Evolutionary conservation across 2,797 vertebrate genomes (phyloP).

Genomic region (Cossypha heuglini): DNA sequence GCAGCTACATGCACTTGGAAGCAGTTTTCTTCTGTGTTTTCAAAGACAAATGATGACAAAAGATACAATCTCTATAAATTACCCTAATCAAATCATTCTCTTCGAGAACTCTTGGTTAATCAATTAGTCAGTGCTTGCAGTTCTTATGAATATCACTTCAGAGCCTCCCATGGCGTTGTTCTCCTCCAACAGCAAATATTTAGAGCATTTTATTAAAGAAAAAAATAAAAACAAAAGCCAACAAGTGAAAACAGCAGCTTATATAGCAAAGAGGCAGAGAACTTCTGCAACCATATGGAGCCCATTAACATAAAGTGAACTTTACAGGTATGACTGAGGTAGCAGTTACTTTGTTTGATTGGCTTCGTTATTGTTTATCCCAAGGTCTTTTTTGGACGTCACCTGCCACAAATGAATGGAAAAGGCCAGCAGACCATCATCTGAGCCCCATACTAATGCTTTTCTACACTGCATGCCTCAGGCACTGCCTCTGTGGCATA

Average conservation of each 20-base stretch:
- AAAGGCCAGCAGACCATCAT: background rate
- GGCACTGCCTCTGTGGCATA: background rate
- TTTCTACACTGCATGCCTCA: background rate
- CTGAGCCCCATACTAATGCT: background rate
- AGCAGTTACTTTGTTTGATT: background rate
- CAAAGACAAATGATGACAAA: slow-evolving; percentile 82
- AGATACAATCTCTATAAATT: slow-evolving; percentile 81
- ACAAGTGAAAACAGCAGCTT: background rate
- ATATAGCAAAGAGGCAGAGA: background rate
- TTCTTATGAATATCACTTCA: slow-evolving; percentile 54
- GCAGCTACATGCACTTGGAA: slow-evolving; percentile 65
- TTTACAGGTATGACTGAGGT: background rate
- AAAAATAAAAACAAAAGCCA: background rate
- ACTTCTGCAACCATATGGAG: background rate
- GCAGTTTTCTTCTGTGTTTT: slow-evolving; percentile 75
- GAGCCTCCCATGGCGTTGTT: slow-evolving; percentile 1
- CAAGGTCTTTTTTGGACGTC: background rate
- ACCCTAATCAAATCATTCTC: slow-evolving; percentile 77
- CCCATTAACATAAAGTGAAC: background rate
- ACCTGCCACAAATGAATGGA: background rate
- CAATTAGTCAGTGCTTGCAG: slow-evolving; percentile 68
- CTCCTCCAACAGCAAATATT: slow-evolving; percentile 32
- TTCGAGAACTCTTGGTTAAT: slow-evolving; percentile 77
- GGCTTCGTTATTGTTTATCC: background rate
- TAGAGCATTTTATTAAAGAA: background rate